These are phyloP conservation scores for Aviceda cuculoides DNA, from an alignment of 2,797 vertebrate species.

Conservation along the genomic window DNA sequence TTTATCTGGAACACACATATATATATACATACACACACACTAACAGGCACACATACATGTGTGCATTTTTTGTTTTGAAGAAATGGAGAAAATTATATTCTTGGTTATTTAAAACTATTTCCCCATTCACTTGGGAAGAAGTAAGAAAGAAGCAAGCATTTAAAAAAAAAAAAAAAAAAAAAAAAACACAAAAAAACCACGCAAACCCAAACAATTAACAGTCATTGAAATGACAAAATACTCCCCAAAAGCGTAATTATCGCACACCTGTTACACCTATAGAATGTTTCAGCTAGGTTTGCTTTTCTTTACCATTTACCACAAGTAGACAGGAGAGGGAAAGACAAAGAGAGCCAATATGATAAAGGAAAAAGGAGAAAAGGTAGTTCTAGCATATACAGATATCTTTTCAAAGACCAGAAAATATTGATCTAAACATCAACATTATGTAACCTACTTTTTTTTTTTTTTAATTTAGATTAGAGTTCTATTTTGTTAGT, in stretches of 20 bases:
- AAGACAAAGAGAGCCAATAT: not conserved
- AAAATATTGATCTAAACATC: not conserved
- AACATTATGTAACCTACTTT: not conserved
- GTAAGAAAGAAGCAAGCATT: not conserved
- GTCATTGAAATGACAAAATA: not conserved
- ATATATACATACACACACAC: accelerated
- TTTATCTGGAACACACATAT: not conserved
- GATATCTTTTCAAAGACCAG: not conserved
- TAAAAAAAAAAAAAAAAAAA: not conserved
- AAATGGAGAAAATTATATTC: not conserved
- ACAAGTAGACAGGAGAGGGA: not conserved
- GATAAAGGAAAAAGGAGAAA: not conserved
- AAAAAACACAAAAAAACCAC: no score
- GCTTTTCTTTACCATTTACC: not conserved
- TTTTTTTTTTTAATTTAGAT: not conserved
- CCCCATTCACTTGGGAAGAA: not conserved
- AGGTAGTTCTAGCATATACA: accelerated
- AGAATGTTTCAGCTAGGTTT: not conserved
- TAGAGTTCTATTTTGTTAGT: not conserved
- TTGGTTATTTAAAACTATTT: not conserved
- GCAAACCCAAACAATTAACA: not conserved
- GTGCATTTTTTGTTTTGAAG: not conserved
- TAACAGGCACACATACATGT: accelerated
- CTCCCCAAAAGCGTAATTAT: not conserved
- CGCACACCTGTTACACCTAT: accelerated